Evolutionary conservation across 2,113 vertebrate species (phyloP).

Genomic region (Ivindomyrus marchei): DNA sequence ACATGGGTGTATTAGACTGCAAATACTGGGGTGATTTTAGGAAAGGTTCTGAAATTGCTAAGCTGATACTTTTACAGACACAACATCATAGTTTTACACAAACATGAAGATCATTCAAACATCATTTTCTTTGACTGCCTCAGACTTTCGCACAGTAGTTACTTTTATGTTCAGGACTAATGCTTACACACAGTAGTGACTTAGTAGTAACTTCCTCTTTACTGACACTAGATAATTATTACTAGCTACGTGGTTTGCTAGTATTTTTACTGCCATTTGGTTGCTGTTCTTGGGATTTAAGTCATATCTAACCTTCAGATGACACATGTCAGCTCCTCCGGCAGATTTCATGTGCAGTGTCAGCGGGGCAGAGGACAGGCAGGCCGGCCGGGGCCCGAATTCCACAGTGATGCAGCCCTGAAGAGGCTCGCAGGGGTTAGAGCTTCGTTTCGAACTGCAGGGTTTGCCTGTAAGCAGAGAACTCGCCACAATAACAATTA

Average conservation of each 20-base stretch:
- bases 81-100: neutral
- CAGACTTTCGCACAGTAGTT: neutral
- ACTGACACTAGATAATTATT: neutral
- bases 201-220: too few species aligned
- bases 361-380: neutral
- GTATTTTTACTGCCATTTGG: neutral
- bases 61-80: neutral
- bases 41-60: neutral
- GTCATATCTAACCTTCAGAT: neutral
- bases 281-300: neutral
- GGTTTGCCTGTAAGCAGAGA: neutral
- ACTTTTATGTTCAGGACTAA: neutral
- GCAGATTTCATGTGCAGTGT: neutral
- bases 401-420: neutral
- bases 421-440: neutral
- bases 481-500: neutral
- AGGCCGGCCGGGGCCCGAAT: neutral
- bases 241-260: neutral
- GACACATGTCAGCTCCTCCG: neutral
- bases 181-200: neutral
- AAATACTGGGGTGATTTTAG: neutral
- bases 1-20: neutral
- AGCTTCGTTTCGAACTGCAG: neutral
- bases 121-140: neutral
- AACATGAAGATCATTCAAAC: neutral